phyloP scores from a whole-genome alignment of 2,888 invertebrate species.

The Cheilosia urbana region DNA sequence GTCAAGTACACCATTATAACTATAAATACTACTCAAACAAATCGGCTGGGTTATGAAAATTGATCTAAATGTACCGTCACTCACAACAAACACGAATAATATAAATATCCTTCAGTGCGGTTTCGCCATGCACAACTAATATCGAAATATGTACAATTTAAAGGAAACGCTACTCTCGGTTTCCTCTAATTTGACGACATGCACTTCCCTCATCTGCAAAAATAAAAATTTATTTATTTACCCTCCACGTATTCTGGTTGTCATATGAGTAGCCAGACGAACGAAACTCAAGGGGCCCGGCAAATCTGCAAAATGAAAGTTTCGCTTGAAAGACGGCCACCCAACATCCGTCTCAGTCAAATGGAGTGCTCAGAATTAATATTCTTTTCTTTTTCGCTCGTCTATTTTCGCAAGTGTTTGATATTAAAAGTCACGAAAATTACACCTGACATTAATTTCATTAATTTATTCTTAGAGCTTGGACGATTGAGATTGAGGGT shows the following conservation, averaged over 20 bases:
- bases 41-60: no score
- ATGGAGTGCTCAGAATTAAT: conserved; percentile 54
- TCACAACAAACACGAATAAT: background rate
- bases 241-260: conserved; percentile 39
- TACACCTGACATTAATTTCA: conserved; percentile 62
- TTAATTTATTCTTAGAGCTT: conserved; percentile 57
- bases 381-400: conserved; percentile 6
- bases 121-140: conserved; percentile 28
- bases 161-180: conserved; percentile 31
- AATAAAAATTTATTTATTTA: conserved; percentile 24
- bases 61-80: background rate
- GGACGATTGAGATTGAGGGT: background rate
- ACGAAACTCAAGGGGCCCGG: conserved; percentile 5
- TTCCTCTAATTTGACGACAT: conserved; percentile 50
- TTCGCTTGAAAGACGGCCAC: conserved; percentile 48
- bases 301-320: conserved; percentile 45
- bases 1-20: no score
- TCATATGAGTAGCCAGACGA: conserved; percentile 3
- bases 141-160: conserved; percentile 11
- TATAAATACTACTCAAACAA: no score
- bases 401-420: conserved; percentile 23
- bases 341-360: conserved; percentile 59
- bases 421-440: conserved; percentile 46
- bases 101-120: conserved; percentile 2
- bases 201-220: conserved; percentile 37